Evolutionary conservation across 2,113 vertebrate species (phyloP), one percentile per base, ranked within the genome.

Genomic region (Erinaceus europaeus): DNA sequence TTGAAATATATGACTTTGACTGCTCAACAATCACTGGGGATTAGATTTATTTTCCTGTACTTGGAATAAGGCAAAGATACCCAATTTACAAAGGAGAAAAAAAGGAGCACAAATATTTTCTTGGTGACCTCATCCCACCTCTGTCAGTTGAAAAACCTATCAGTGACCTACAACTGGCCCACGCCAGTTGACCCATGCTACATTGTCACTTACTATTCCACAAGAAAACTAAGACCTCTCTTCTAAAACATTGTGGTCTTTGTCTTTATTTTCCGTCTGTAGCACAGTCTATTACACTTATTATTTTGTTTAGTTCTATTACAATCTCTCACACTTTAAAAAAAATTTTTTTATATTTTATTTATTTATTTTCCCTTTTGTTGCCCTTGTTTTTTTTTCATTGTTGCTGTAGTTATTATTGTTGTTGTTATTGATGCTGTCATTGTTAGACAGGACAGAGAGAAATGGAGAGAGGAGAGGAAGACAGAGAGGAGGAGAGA

Each of bases 1-100:
- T 97, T 84, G 92, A 96, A 95, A 89, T n/a, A 87, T 61, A 90
- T 78, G 62, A 96, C 80, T 95, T 53, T n/a, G 73, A 61, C 73
- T 46, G 46, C 61, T 62, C 88, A 94, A 42, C 91, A 64, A 36
- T 93, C 42, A 4, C 29, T 74, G 40, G 59, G 62, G 34, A 2
- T 14, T 52, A 53, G 36, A 81, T 59, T 79, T 80, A 61, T 69
- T 94, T 95, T 82, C 89, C 84, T 72, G 80, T 84, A 6, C 2
- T 84, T 79, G 38, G 74, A 68, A 13, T 81, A 67, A 48, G 80
- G 64, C 87, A 36, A 44, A 65, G 40, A 86, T 40, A 71, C 48
- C 36, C 84, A 88, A 53, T 74, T 88, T 91, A 29, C 65, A 86
- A 80, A 86, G 44, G 12, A 83, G 53, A 69, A 62, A 61, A 77